Base-by-base conservation (phyloP, 2,888 invertebrate genomes). In the Rhopalosiphum nymphaeae region DNA sequence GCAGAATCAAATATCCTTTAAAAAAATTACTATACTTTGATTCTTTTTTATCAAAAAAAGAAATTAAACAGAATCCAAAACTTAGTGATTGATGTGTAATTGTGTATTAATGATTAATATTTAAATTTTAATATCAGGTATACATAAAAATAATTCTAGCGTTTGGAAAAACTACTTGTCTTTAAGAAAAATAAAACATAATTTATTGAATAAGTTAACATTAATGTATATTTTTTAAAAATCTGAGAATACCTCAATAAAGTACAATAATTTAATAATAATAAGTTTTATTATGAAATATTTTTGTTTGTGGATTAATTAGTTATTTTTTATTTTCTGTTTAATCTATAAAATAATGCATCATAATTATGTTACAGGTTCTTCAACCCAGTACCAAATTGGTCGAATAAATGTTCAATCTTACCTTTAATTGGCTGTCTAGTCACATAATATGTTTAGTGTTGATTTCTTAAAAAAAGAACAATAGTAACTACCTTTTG, bases 331-430 rank as follows among this genome's bases (percentile, higher is more conserved):
- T n/a, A 3, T 61, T 61, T 29, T 61, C 29, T 61, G 29, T 61
- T 61, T 57, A 57, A 10, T 57, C 26, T 0, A 57, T 21, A 57
- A 29, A 57, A 84, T 84, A 29, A 85, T 53, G 29, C 5, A 93
- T 89, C n/a, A 42, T 91, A n/a, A 44, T 89, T 90, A 44, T 94
- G 36, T 94, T 94, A 25, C 49, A 94, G 94, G 90, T 91, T 94
- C 93, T 61, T 90, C 93, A 57, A 89, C 89, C 26, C 93, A 94
- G 13, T 94, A 86, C 86, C 94, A 94, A 91, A 94, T 94, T 67
- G 90, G 90, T 91, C 89, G 94, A 94, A 42, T 89, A 61, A 94
- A 94, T 42, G 85, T 94, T 61, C 94, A 94, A 84, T 91, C 94
- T n/a, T 94, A 94, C 86, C 89, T 94, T 61, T 94, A 86, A 94